These are phyloP conservation scores for Rugalucina vietnamica DNA, from an alignment of 2,888 invertebrate genomes.

Conservation along the genomic window DNA sequence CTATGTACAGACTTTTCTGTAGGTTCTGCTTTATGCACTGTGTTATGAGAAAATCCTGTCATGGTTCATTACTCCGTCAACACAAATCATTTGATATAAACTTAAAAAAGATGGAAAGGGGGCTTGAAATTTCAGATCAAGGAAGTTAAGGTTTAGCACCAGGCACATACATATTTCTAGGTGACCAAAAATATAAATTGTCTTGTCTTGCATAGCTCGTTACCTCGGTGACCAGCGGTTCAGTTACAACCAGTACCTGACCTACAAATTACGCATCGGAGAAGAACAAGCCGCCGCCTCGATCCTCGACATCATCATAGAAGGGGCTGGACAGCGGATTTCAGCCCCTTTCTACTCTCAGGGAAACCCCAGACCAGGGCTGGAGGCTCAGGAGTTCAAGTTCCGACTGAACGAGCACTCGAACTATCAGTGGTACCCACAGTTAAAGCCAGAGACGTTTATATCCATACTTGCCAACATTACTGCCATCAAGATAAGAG, in stretches of 20 bases:
- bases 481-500: constrained; percentile 96
- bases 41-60: too few relatives aligned
- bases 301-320: constrained; percentile 94
- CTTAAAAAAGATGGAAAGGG: too few relatives aligned
- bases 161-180: too few relatives aligned
- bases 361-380: constrained; percentile 91
- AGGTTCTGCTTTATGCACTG: too few relatives aligned
- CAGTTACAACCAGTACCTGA: constrained; percentile 96
- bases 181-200: too few relatives aligned
- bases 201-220: too few relatives aligned
- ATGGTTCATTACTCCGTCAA: too few relatives aligned
- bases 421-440: constrained; percentile 97
- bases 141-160: too few relatives aligned
- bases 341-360: constrained; percentile 97
- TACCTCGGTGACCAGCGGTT: constrained; percentile 87
- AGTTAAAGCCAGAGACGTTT: constrained; percentile 93
- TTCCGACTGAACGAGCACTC: constrained; percentile 97
- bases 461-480: constrained; percentile 96
- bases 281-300: constrained; percentile 92
- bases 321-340: constrained; percentile 91
- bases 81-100: too few relatives aligned
- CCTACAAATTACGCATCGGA: constrained; percentile 94
- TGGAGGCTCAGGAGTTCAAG: constrained; percentile 86
- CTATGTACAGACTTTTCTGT: too few relatives aligned
- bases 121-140: too few relatives aligned